Evolutionary conservation across 2,113 vertebrate species (phyloP), one percentile per base, ranked within the genome.

Genomic region (Perccottus glenii): DNA sequence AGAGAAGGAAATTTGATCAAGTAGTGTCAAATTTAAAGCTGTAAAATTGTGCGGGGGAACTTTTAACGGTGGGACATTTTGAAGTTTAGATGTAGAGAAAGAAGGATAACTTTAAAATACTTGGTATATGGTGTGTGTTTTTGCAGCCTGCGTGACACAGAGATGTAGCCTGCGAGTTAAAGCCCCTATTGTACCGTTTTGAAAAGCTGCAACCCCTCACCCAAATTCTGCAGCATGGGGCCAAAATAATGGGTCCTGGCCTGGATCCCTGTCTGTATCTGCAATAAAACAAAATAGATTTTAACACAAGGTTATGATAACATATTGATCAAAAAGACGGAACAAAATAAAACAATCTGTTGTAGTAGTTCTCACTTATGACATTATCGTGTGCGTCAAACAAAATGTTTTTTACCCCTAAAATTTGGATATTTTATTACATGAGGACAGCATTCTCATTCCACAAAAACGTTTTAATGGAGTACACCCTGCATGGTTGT

Each of bases 141-240:
- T n/a, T 55, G 56, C 35, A 46, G 49, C 27, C 7, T n/a, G 9
- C 10, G 68, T 44, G 5, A 70, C 56, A 77, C 66, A 83, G 38
- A 78, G 48, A 75, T 76, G 14, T 2, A 5, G 8, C 33, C 45
- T 73, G 67, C 75, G 8, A 62, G 71, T 87, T 83, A 86, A 87
- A 89, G 77, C 73, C 70, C 43, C 65, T 73, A 80, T 89, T 86
- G 81, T 83, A 78, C 53, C 66, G n/a, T 55, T 55, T 79, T 84
- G 81, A 88, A 84, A 75, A 78, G 52, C 58, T 12, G 44, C 71
- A 75, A 82, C 80, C 86, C 77, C 74, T 76, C 77, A 84, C 81
- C 76, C 61, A 83, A 62, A 85, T 68, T 70, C 80, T 73, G 58
- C 76, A 45, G 38, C 63, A 58, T 53, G 70, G 66, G 72, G 82